A percentile compares a stretch with the other conserved stretches of the same genome.
These are phyloP conservation scores for Sardinella longiceps DNA, from an alignment of 2,797 vertebrate genomes.

Conservation along the genomic window DNA sequence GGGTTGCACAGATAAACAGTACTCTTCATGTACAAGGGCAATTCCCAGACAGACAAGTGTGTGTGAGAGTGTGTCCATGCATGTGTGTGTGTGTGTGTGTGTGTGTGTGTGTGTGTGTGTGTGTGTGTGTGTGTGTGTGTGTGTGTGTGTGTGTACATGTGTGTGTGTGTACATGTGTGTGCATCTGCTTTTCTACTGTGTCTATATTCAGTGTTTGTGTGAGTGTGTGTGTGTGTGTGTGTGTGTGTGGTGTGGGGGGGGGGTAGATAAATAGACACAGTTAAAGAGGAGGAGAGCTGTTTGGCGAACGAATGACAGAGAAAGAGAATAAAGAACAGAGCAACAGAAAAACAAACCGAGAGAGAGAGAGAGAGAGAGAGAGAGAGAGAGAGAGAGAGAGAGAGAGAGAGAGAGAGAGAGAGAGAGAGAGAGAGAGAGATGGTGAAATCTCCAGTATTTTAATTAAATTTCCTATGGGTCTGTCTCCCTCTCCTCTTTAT, in stretches of 20 bases:
- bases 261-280: too few relatives aligned
- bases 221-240: not conserved
- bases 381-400: slow-evolving; percentile 38
- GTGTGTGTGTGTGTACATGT: too few relatives aligned
- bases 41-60: not conserved
- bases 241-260: not conserved
- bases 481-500: slow-evolving; percentile 19
- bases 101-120: too few relatives aligned
- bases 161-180: too few relatives aligned
- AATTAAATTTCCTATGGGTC: slow-evolving; percentile 51
- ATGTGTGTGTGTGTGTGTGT: too few relatives aligned
- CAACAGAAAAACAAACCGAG: not conserved
- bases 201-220: too few relatives aligned
- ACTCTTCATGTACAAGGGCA: not conserved
- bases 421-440: slow-evolving; percentile 28
- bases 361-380: not conserved
- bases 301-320: too few relatives aligned
- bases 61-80: too few relatives aligned
- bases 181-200: too few relatives aligned
- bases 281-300: too few relatives aligned
- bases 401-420: slow-evolving; percentile 5
- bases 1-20: not conserved
- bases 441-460: slow-evolving; percentile 52
- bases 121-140: not conserved
- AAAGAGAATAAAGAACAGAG: too few relatives aligned